Evolutionary conservation across 2,113 vertebrate genomes (phyloP).

Genomic region (Cathartes aura): DNA sequence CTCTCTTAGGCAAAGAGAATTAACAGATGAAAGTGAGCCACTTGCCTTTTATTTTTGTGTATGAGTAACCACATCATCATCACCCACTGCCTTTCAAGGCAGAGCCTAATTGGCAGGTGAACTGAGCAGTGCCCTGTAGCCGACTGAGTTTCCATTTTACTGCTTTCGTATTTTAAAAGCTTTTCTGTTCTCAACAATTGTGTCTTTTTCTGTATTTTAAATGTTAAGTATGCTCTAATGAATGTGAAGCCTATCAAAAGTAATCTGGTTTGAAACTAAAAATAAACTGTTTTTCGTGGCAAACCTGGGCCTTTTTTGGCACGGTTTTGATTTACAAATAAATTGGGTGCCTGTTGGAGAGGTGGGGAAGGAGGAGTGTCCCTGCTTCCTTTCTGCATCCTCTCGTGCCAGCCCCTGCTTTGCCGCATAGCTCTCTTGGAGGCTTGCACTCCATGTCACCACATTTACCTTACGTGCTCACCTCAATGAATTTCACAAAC

Average conservation of each 20-base stretch:
- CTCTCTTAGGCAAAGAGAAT: not conserved
- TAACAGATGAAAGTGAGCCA: not conserved
- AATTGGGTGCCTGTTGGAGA: not conserved
- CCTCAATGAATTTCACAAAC: not conserved
- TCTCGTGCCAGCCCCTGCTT: not conserved
- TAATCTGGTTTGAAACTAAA: not conserved
- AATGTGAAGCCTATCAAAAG: not conserved
- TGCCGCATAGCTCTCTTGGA: not conserved
- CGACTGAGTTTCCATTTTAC: not conserved
- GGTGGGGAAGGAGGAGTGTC: not conserved
- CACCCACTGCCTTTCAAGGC: not conserved
- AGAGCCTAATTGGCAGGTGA: not conserved
- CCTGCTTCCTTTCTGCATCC: not conserved
- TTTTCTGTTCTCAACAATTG: not conserved
- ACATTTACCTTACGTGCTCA: fast-evolving
- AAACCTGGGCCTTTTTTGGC: not conserved
- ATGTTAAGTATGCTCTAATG: not conserved
- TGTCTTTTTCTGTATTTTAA: not conserved
- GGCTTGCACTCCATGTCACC: fast-evolving
- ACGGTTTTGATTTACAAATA: not conserved
- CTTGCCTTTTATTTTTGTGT: not conserved
- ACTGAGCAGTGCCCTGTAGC: not conserved
- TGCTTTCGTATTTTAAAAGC: not conserved
- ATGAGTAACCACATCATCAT: not conserved
- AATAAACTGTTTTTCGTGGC: not conserved